A percentile compares a stretch with the other conserved stretches of the same genome.
phyloP scores from a whole-genome alignment of 2,888 invertebrate genomes.

The Hyalella azteca region DNA sequence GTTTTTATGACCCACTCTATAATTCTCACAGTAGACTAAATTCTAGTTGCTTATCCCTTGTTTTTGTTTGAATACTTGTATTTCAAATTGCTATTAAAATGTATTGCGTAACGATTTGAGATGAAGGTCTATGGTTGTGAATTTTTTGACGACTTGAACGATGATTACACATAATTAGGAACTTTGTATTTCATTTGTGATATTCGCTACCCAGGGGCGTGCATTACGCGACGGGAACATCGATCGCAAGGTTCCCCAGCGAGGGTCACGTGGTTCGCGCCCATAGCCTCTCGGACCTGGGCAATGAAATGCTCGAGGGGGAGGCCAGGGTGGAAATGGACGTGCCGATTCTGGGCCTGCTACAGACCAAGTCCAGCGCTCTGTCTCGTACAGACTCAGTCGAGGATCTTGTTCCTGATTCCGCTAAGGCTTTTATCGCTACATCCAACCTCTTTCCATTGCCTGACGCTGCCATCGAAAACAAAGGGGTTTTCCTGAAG shows the following conservation, averaged over 20 bases:
- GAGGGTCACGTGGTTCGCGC: slow-evolving; percentile 74
- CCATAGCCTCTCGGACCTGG: slow-evolving; percentile 81
- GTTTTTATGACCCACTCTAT: too few relatives aligned
- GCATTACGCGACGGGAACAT: slow-evolving; percentile 70
- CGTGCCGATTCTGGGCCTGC: slow-evolving; percentile 65
- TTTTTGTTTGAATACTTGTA: too few relatives aligned
- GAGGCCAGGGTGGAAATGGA: slow-evolving; percentile 53
- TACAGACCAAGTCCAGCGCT: slow-evolving; percentile 61
- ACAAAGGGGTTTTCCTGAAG: background rate
- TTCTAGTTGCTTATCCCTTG: too few relatives aligned
- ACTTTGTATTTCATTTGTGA: slow-evolving; percentile 82
- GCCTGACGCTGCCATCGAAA: background rate
- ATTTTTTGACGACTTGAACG: background rate
- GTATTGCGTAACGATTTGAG: background rate
- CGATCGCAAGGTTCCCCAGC: slow-evolving; percentile 81
- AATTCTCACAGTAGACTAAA: too few relatives aligned
- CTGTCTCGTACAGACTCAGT: slow-evolving; percentile 41
- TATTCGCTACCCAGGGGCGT: too few relatives aligned
- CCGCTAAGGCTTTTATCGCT: background rate
- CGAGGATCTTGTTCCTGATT: background rate
- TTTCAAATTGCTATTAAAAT: too few relatives aligned
- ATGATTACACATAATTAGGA: background rate
- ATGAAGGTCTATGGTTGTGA: slow-evolving; percentile 59
- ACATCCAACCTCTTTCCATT: background rate
- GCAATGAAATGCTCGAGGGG: slow-evolving; percentile 63